A percentile compares a stretch with the other conserved stretches of the same genome.
Evolutionary conservation across 1,140 invertebrate genomes (phyloP).

Genomic region (Zaprionus inermis): DNA sequence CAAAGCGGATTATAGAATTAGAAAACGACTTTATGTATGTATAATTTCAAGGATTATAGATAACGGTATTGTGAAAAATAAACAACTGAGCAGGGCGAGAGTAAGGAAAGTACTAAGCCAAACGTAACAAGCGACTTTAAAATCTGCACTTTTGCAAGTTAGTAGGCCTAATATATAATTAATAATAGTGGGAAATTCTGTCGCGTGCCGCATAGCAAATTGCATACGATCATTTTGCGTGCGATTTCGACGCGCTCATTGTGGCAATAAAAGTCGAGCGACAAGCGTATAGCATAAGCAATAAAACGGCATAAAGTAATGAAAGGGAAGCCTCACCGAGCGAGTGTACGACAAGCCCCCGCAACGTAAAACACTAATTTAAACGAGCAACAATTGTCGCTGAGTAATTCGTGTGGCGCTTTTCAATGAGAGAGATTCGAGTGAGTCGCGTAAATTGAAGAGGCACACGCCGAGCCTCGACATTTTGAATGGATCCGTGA

Average conservation of each 20-base stretch:
- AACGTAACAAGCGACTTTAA: no score
- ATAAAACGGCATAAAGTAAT: conserved; percentile 18
- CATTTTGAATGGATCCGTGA: conserved; percentile 7
- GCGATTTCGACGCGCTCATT: conserved; percentile 1
- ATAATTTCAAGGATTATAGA: no score
- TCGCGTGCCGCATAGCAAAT: conserved; percentile 21
- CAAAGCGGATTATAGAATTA: background rate
- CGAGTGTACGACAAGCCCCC: background rate
- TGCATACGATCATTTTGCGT: conserved; percentile 25
- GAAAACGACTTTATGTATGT: no score
- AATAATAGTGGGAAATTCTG: background rate
- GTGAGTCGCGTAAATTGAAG: conserved; percentile 71
- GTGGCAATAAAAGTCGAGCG: conserved; percentile 34
- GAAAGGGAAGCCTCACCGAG: conserved; percentile 7
- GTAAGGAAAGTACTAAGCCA: no score
- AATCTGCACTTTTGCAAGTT: no score
- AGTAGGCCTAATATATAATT: background rate
- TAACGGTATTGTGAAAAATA: no score
- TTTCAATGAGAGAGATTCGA: conserved; percentile 43
- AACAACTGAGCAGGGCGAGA: no score
- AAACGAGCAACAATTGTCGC: conserved; percentile 46
- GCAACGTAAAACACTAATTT: conserved; percentile 21
- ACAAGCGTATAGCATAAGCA: conserved; percentile 29
- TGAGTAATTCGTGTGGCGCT: conserved; percentile 50
- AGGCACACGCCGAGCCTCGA: conserved; percentile 53